phyloP scores from a whole-genome alignment of 1,140 invertebrate species.

The Diprion similis region DNA sequence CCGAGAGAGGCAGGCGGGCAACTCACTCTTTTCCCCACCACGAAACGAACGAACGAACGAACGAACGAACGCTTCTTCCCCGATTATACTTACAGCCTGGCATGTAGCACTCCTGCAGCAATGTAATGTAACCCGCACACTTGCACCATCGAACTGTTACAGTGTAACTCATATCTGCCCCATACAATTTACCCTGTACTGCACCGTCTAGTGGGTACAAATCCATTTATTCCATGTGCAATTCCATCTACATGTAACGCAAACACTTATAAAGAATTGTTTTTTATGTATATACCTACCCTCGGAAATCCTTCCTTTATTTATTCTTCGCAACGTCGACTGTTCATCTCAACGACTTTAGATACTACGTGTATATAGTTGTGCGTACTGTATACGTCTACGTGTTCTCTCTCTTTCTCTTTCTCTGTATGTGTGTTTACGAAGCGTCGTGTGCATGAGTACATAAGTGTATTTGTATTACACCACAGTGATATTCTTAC shows the following conservation, averaged over 20 bases:
- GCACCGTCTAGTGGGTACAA: neutral
- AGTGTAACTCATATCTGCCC: conserved; percentile 11
- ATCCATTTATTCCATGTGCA: neutral
- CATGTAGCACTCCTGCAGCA: conserved; percentile 27
- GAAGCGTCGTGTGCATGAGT: neutral
- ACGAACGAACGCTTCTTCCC: conserved; percentile 18
- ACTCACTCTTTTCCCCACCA: too few species aligned
- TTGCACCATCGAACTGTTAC: conserved; percentile 23
- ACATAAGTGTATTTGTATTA: too few species aligned
- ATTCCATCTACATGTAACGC: neutral
- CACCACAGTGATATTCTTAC: neutral
- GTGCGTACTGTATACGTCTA: neutral
- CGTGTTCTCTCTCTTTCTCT: neutral
- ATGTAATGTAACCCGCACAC: conserved; percentile 14
- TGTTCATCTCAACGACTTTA: too few species aligned
- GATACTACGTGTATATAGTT: neutral
- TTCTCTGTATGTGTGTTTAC: neutral
- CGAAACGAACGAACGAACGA: too few species aligned
- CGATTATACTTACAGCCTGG: conserved; percentile 16
- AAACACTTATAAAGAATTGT: neutral
- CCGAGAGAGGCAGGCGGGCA: too few species aligned
- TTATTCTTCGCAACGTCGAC: too few species aligned
- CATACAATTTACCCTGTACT: conserved; percentile 30
- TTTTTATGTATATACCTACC: neutral
- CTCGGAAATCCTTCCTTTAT: too few species aligned